phyloP scores from a whole-genome alignment of 2,888 invertebrate genomes.

The Tenthredo livida region DNA sequence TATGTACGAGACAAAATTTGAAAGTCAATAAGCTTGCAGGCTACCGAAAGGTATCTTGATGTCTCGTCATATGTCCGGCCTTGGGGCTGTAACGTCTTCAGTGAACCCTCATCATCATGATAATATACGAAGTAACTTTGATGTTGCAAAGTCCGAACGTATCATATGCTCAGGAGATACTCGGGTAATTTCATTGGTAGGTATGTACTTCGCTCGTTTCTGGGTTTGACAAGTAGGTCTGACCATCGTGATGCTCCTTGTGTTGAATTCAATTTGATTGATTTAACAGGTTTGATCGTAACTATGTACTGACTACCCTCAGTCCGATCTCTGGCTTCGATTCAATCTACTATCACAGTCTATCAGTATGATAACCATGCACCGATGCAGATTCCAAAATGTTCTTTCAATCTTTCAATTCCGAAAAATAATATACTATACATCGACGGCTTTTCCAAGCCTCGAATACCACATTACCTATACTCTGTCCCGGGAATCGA shows the following conservation, averaged over 20 bases:
- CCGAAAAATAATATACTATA: not conserved
- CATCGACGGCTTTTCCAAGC: not conserved
- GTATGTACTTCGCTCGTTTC: not conserved
- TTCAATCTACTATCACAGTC: conserved; percentile 19
- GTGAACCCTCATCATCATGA: conserved; percentile 24
- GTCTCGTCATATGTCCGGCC: not conserved
- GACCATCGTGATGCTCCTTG: not conserved
- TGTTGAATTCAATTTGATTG: not conserved
- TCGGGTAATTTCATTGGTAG: not conserved
- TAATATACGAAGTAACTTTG: conserved; percentile 14
- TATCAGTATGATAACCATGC: not conserved
- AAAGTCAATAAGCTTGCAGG: not conserved
- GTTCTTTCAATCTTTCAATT: conserved; percentile 13
- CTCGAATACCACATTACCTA: not conserved
- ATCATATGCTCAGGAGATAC: not conserved
- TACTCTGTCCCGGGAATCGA: not conserved
- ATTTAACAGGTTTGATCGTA: not conserved
- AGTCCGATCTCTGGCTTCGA: not conserved
- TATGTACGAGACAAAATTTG: not conserved
- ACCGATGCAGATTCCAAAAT: not conserved
- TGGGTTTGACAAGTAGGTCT: not conserved
- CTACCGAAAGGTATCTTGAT: not conserved
- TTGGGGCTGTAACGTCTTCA: not conserved
- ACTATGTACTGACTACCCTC: not conserved
- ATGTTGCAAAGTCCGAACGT: not conserved